phyloP scores from a whole-genome alignment of 2,888 invertebrate genomes.

The Cryptophagus acutangulus region DNA sequence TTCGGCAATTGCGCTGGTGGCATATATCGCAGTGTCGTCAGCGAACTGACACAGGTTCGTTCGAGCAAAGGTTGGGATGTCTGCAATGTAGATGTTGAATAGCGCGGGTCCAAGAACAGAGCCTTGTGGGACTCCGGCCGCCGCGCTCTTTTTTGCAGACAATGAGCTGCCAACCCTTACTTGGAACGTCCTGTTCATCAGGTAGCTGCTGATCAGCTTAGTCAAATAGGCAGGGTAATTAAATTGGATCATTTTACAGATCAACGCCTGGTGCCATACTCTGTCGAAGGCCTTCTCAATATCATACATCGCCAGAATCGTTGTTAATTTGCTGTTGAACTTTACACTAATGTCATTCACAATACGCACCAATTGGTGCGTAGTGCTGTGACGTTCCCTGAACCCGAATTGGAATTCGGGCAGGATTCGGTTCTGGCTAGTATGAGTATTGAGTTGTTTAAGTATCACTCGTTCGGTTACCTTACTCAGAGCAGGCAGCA shows the following conservation, averaged over 20 bases:
- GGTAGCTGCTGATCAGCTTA: constrained; percentile 27
- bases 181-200: constrained; percentile 22
- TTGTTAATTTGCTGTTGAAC: constrained; percentile 29
- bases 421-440: constrained; percentile 7
- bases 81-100: constrained; percentile 15
- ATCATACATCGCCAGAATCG: constrained; percentile 34
- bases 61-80: constrained; percentile 14
- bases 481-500: constrained; percentile 18
- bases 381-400: constrained; percentile 29
- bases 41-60: constrained; percentile 18
- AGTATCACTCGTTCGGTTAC: constrained; percentile 16
- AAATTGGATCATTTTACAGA: constrained; percentile 30
- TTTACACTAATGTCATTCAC: constrained; percentile 25
- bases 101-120: constrained; percentile 20
- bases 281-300: constrained; percentile 39
- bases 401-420: constrained; percentile 36
- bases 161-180: constrained; percentile 18
- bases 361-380: constrained; percentile 32
- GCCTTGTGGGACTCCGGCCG: constrained; percentile 20
- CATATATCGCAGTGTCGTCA: constrained; percentile 21
- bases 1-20: constrained; percentile 13
- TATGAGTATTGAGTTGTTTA: constrained; percentile 5
- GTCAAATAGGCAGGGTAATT: constrained; percentile 25
- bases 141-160: constrained; percentile 12
- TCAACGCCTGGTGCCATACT: constrained; percentile 35